Evolutionary conservation across 1,140 invertebrate genomes (phyloP).

Genomic region (Argopecten irradians): DNA sequence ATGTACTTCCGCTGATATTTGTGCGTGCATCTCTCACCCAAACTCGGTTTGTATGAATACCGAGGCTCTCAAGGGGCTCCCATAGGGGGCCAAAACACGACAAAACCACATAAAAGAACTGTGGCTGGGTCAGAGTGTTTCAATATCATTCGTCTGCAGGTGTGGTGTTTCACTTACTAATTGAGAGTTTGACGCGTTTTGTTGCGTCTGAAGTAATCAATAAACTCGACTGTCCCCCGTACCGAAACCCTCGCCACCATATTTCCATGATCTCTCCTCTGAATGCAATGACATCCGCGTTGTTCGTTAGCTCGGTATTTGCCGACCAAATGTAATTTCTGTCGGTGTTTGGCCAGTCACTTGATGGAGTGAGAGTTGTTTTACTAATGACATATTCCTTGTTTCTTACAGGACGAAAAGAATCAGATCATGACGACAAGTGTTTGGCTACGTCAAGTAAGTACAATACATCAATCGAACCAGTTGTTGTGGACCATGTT

Average conservation of each 20-base stretch:
- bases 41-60: background rate
- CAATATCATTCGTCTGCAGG: background rate
- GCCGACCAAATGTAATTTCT: slow-evolving; percentile 15
- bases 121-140: background rate
- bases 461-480: slow-evolving; percentile 28
- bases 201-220: background rate
- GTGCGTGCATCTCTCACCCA: background rate
- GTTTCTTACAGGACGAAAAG: slow-evolving; percentile 68
- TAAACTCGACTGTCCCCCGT: background rate
- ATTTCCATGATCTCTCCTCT: slow-evolving; percentile 17
- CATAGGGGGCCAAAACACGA: background rate
- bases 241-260: background rate
- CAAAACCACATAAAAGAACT: background rate
- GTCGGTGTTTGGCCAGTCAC: background rate
- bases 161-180: background rate
- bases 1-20: background rate
- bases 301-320: background rate
- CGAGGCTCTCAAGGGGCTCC: background rate
- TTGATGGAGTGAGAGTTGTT: background rate
- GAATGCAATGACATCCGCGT: slow-evolving; percentile 14
- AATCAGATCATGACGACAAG: slow-evolving; percentile 90
- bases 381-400: slow-evolving; percentile 25
- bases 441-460: slow-evolving; percentile 90
- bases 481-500: background rate
- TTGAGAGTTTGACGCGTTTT: background rate